Evolutionary conservation across 2,888 invertebrate genomes (phyloP).

Genomic region (Ferrisia virgata): DNA sequence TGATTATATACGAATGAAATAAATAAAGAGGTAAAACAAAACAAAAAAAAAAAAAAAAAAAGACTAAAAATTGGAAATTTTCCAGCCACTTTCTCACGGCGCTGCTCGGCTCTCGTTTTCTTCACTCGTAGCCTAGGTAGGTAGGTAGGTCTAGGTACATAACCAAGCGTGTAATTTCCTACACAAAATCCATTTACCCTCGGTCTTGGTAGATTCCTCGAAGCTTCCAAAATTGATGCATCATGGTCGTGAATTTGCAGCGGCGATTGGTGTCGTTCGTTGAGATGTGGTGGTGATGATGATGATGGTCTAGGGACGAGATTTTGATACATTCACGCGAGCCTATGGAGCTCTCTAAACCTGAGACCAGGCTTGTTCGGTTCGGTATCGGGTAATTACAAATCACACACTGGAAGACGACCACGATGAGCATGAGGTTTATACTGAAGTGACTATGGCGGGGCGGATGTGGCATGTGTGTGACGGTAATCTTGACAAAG

Average conservation of each 20-base stretch:
- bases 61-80: background rate
- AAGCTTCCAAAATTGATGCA: background rate
- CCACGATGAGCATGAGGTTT: too few species aligned
- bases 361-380: background rate
- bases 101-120: background rate
- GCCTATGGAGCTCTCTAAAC: background rate
- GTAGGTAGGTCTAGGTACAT: background rate
- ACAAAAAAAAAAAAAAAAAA: background rate
- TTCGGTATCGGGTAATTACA: background rate
- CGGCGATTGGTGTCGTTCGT: background rate
- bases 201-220: background rate
- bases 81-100: constrained; percentile 4
- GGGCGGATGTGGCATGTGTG: background rate
- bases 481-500: constrained; percentile 29
- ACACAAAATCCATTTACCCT: too few species aligned
- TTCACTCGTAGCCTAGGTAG: too few species aligned
- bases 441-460: too few species aligned
- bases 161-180: background rate
- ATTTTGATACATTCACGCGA: constrained; percentile 5
- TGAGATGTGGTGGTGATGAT: background rate
- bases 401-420: background rate
- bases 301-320: background rate
- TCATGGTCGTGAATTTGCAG: background rate
- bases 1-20: constrained; percentile 4
- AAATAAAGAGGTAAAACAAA: background rate